A percentile compares a stretch with the other conserved stretches of the same genome.
Evolutionary conservation across 2,113 vertebrate species (phyloP).

Genomic region (Vidua chalybeata): DNA sequence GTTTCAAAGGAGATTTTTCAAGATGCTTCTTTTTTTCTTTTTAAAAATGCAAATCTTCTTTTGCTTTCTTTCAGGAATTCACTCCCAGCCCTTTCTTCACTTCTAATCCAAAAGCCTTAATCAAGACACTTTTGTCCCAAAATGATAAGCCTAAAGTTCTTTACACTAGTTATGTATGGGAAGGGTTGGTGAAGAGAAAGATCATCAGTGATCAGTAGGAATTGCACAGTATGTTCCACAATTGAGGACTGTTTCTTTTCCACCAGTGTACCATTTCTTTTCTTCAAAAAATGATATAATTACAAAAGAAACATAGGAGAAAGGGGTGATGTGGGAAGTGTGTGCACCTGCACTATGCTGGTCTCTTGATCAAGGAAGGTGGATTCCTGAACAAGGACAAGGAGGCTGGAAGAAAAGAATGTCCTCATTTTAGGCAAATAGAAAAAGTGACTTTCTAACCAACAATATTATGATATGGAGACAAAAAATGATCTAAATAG

Average conservation of each 20-base stretch:
- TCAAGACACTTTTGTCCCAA: not conserved
- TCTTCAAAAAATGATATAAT: not conserved
- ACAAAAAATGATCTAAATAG: not conserved
- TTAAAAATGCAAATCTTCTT: not conserved
- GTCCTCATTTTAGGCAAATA: not conserved
- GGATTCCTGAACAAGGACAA: not conserved
- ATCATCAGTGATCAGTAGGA: not conserved
- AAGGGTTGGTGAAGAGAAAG: not conserved
- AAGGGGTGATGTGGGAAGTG: not conserved
- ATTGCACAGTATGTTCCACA: not conserved
- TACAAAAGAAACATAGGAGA: not conserved
- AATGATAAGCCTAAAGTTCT: not conserved
- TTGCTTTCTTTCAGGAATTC: not conserved
- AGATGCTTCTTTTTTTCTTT: not conserved
- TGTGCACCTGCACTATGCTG: rapidly evolving
- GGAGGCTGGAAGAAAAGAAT: not conserved
- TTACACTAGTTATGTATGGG: not conserved
- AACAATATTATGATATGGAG: not conserved
- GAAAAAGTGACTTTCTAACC: not conserved
- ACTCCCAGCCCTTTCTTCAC: not conserved
- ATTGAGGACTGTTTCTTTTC: not conserved
- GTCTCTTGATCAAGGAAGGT: not conserved
- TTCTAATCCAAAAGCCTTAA: not conserved
- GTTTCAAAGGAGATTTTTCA: not conserved
- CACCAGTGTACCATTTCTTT: not conserved